Evolutionary conservation across 2,888 invertebrate species (phyloP), one percentile per base, ranked within the genome.

Genomic region (Lasioglossum marginatum): DNA sequence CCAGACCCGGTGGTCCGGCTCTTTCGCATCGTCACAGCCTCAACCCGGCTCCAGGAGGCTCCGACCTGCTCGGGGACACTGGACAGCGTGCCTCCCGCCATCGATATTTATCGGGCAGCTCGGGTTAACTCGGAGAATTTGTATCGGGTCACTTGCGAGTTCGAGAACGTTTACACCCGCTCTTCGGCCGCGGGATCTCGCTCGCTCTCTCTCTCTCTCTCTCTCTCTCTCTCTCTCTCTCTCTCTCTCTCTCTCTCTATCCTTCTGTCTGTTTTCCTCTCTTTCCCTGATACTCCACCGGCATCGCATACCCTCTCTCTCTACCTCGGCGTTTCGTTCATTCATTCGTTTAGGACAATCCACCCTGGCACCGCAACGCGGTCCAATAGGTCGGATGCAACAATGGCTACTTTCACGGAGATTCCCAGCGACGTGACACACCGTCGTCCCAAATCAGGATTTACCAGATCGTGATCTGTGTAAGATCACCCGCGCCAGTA

Each of bases 1-100:
- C 45, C 71, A 68, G 70, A 80, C 78, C 81, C 75, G 14, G 52
- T 77, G 79, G 73, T 74, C 76, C 78, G 77, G 83, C 81, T 74
- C 85, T 77, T 77, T 75, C 70, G 77, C 82, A 63, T 74, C 66
- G 66, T 31, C 63, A 16, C 63, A 76, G 48, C 66, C 52, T 75
- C 76, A 57, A 1, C 31, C 16, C 63, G 72, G 72, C 57, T 66
- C 63, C 66, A 68, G 57, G 66, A 85, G 70, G 73, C 34, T 71
- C n/a, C 74, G 48, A 68, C 71, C 57, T n/a, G 34, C 57, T 16
- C 43, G 23, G 52, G 48, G 52, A 81, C 77, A n/a, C 63, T 57
- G 52, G 48, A n/a, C 43, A 77, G 63, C 66, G 31, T 34, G 34
- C 37, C 23, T 70, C 37, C 27, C 12, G 52, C 77, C 23, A 70